Conservation (phyloP, 2,888 invertebrate species). For the Diadegma fenestrale region DNA sequence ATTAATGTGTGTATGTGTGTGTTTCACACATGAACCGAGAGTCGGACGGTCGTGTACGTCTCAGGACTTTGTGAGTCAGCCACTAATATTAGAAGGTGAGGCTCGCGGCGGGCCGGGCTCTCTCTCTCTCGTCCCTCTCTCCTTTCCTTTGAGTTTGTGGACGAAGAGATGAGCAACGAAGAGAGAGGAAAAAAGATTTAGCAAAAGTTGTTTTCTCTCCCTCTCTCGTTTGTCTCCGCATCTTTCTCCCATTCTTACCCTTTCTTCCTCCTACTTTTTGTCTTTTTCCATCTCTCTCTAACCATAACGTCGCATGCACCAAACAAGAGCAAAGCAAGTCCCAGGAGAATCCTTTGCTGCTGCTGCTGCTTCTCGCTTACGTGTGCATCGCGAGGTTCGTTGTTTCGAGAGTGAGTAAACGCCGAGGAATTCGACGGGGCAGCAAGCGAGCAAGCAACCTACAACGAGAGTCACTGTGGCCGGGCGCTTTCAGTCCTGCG, state of each 20-base stretch:
- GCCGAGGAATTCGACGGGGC: slow-evolving; percentile 80
- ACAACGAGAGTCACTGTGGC: slow-evolving; percentile 51
- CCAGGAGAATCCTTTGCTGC: slow-evolving; percentile 55
- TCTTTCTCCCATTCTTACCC: slow-evolving; percentile 37
- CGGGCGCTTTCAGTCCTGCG: slow-evolving; percentile 72
- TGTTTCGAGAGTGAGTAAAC: slow-evolving; percentile 81
- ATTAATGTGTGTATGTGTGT: not conserved
- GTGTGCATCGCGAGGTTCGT: slow-evolving; percentile 73
- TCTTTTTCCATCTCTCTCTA: slow-evolving; percentile 33
- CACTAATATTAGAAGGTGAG: slow-evolving; percentile 81
- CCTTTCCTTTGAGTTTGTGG: slow-evolving; percentile 20
- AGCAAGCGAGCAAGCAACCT: slow-evolving; percentile 67
- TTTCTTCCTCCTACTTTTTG: slow-evolving; percentile 40
- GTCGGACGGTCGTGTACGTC: slow-evolving; percentile 61
- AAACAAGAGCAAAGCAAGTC: slow-evolving; percentile 44
- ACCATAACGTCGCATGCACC: slow-evolving; percentile 44
- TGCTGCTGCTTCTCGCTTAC: slow-evolving; percentile 56
- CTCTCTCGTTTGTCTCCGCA: not conserved
- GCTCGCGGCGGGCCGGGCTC: slow-evolving; percentile 73
- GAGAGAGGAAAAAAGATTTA: slow-evolving; percentile 39
- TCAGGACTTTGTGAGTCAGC: slow-evolving; percentile 77
- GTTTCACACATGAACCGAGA: slow-evolving; percentile 19
- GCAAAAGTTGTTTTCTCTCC: slow-evolving; percentile 31
- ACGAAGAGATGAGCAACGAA: slow-evolving; percentile 29
- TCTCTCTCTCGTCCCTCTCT: slow-evolving; percentile 31